Percentiles rank a stretch among this genome's conserved stretches.
phyloP scores from a whole-genome alignment of 2,113 vertebrate species.

The Steatornis caripensis region DNA sequence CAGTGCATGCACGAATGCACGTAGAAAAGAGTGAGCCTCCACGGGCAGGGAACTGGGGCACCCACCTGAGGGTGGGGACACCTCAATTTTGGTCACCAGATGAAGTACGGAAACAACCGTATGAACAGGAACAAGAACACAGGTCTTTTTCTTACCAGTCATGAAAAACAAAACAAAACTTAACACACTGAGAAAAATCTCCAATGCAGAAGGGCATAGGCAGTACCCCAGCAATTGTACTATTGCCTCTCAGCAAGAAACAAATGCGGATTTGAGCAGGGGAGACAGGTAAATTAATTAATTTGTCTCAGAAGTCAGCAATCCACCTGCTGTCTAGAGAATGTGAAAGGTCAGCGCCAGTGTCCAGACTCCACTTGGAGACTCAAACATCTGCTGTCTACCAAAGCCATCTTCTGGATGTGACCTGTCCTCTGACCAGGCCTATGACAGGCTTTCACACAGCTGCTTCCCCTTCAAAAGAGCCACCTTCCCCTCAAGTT shows the following conservation, averaged over 20 bases:
- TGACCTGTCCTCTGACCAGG: not conserved
- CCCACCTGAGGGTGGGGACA: not conserved
- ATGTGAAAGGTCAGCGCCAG: not conserved
- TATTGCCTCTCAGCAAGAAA: not conserved
- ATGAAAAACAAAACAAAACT: not conserved
- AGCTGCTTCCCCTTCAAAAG: not conserved
- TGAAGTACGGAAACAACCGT: not conserved
- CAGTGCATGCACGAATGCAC: fast-evolving
- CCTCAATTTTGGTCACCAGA: not conserved
- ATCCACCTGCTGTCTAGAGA: not conserved
- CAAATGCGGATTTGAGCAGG: not conserved
- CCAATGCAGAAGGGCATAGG: not conserved
- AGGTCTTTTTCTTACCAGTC: not conserved
- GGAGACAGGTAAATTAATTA: not conserved
- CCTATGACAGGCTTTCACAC: not conserved
- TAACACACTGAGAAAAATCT: not conserved
- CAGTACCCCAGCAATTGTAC: not conserved
- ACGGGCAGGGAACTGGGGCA: not conserved
- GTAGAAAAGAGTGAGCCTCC: not conserved
- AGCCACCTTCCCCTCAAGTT: not conserved
- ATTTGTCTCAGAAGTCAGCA: not conserved
- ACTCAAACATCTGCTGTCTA: not conserved
- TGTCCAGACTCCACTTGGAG: not conserved
- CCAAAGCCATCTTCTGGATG: not conserved
- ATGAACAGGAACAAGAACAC: not conserved